phyloP scores from a whole-genome alignment of 1,140 invertebrate species.

The Heliconius himera region DNA sequence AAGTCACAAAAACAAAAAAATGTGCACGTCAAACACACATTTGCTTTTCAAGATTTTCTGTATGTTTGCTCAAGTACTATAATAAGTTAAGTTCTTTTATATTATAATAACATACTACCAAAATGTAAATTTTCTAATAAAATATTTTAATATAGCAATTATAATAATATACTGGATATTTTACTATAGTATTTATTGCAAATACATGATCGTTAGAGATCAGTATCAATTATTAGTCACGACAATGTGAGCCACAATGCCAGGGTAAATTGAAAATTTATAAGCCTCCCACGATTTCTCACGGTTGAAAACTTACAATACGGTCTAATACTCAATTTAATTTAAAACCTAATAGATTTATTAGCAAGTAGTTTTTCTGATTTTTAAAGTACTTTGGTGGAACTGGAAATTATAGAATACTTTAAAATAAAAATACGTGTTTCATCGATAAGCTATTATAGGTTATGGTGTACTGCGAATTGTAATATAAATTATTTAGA shows the following conservation, averaged over 20 bases:
- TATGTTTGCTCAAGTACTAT: not conserved
- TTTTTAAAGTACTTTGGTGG: not conserved
- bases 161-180: not conserved
- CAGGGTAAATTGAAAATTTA: conserved; percentile 7
- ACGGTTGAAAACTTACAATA: not conserved
- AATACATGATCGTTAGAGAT: conserved; percentile 8
- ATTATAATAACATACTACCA: too few species aligned
- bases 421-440: not conserved
- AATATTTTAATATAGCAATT: not conserved
- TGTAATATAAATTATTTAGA: too few species aligned
- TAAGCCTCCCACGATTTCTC: conserved; percentile 16
- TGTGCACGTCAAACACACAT: not conserved
- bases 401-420: not conserved
- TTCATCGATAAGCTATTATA: not conserved
- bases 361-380: not conserved
- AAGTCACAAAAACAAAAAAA: not conserved
- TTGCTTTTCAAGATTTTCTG: not conserved
- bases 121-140: too few species aligned
- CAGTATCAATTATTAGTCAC: conserved; percentile 19
- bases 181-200: not conserved
- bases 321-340: not conserved
- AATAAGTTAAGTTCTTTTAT: not conserved
- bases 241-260: conserved; percentile 12
- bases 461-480: too few species aligned
- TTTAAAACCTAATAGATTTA: not conserved